These are phyloP conservation scores for Patagioenas fasciata DNA, from an alignment of 2,113 vertebrate species.

Conservation along the genomic window DNA sequence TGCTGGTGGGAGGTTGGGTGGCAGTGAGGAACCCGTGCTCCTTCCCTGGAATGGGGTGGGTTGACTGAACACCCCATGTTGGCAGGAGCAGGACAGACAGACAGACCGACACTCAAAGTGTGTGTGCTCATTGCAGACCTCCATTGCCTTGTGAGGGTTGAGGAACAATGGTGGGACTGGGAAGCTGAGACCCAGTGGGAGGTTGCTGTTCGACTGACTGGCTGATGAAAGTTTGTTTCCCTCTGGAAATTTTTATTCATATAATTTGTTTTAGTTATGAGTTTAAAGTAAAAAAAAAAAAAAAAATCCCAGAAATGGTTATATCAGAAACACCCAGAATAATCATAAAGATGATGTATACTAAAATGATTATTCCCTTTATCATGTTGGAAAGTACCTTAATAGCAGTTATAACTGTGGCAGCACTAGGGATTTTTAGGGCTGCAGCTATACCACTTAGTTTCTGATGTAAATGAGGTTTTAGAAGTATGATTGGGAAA, in stretches of 20 bases:
- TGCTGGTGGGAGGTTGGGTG: not conserved
- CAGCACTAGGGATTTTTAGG: not conserved
- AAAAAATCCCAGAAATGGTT: not conserved
- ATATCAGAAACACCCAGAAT: not conserved
- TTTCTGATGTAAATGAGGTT: not conserved
- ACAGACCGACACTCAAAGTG: fast-evolving
- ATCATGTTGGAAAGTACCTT: slow-evolving; percentile 14
- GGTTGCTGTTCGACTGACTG: not conserved
- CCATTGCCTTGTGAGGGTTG: not conserved
- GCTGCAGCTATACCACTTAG: not conserved
- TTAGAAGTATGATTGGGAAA: not conserved
- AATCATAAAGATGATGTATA: not conserved
- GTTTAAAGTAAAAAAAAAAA: not conserved
- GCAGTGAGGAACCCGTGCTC: fast-evolving
- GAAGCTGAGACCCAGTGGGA: not conserved
- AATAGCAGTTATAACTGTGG: not conserved
- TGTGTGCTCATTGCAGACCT: not conserved
- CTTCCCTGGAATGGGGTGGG: not conserved
- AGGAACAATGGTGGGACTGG: not conserved
- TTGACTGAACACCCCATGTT: not conserved
- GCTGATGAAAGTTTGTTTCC: not conserved
- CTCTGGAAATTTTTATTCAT: not conserved
- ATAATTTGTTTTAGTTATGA: not conserved
- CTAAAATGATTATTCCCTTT: not conserved
- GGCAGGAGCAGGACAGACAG: not conserved